phyloP scores from a whole-genome alignment of 2,888 invertebrate species.

The Drosophila sordidula region DNA sequence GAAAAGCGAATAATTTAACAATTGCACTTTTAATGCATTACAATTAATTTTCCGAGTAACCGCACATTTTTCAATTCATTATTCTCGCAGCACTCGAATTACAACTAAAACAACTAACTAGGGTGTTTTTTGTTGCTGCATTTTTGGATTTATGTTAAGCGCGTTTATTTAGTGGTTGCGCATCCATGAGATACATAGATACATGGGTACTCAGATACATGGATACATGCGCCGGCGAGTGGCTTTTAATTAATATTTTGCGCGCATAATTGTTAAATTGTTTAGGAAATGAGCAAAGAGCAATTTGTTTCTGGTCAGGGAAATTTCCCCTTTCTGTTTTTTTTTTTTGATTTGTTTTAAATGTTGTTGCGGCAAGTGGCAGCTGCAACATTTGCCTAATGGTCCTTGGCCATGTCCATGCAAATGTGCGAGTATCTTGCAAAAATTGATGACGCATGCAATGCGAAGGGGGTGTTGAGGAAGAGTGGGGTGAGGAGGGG shows the following conservation, averaged over 20 bases:
- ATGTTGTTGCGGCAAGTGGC: slow-evolving; percentile 51
- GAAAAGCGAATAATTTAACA: slow-evolving; percentile 53
- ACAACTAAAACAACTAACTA: slow-evolving; percentile 18
- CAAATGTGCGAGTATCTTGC: slow-evolving; percentile 62
- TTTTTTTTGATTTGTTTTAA: slow-evolving; percentile 29
- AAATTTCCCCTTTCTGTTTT: too few species aligned
- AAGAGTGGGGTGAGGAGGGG: background rate
- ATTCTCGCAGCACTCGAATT: slow-evolving; percentile 36
- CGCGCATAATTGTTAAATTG: slow-evolving; percentile 56
- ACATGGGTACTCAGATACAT: slow-evolving; percentile 1
- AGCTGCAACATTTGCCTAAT: slow-evolving; percentile 60
- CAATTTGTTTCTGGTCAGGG: slow-evolving; percentile 30
- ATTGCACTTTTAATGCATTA: slow-evolving; percentile 71
- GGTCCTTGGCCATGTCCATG: slow-evolving; percentile 67
- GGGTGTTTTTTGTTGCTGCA: slow-evolving; percentile 16
- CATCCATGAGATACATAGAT: slow-evolving; percentile 48
- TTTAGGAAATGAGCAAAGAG: slow-evolving; percentile 55
- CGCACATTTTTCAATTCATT: slow-evolving; percentile 72
- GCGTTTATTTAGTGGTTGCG: slow-evolving; percentile 71
- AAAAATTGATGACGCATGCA: slow-evolving; percentile 74
- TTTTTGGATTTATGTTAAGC: slow-evolving; percentile 68
- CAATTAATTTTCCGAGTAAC: slow-evolving; percentile 72
- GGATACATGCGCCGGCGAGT: slow-evolving; percentile 23
- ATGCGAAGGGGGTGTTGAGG: background rate
- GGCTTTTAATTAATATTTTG: slow-evolving; percentile 72